A percentile compares a stretch with the other conserved stretches of the same genome.
Conservation (phyloP, 1,140 invertebrate species). For the Penaeus vannamei region DNA sequence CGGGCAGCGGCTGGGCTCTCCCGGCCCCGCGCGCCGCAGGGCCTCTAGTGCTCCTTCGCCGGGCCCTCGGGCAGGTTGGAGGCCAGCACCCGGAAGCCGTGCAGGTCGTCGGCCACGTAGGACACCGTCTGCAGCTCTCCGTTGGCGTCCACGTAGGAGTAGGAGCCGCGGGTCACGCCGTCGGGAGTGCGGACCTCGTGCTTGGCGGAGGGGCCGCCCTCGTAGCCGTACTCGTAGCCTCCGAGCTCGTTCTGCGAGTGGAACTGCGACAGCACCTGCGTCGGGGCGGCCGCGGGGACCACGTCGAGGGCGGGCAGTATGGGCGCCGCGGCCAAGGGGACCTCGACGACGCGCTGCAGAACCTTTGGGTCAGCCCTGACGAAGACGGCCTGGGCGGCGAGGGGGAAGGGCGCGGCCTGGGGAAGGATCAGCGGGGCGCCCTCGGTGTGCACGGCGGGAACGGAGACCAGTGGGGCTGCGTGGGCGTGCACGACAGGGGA, state of each 20-base stretch:
- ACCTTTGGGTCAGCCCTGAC: neutral
- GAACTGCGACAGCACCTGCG: conserved; percentile 48
- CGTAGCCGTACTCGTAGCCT: conserved; percentile 68
- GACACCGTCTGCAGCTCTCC: conserved; percentile 77
- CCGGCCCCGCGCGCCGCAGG: too few relatives aligned
- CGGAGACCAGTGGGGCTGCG: neutral
- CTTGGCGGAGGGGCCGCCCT: conserved; percentile 79
- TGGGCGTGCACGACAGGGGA: too few relatives aligned
- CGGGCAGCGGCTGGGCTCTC: neutral
- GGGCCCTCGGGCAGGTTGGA: too few relatives aligned
- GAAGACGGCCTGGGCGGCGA: conserved; percentile 5
- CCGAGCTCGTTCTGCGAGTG: conserved; percentile 68
- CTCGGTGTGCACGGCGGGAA: neutral
- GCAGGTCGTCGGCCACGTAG: conserved; percentile 74
- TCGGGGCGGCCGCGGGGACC: neutral
- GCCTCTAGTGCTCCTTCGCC: too few relatives aligned
- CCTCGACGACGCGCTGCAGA: conserved; percentile 70
- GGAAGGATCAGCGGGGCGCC: neutral
- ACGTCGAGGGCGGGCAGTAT: neutral
- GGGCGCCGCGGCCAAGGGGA: neutral
- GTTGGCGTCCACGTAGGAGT: conserved; percentile 80
- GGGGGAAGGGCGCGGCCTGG: neutral
- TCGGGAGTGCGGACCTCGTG: conserved; percentile 78
- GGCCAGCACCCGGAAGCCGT: neutral
- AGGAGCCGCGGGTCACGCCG: conserved; percentile 79